Percentiles rank a stretch among this genome's conserved stretches.
phyloP scores from a whole-genome alignment of 2,888 invertebrate species.

The Coelinius sp. region DNA sequence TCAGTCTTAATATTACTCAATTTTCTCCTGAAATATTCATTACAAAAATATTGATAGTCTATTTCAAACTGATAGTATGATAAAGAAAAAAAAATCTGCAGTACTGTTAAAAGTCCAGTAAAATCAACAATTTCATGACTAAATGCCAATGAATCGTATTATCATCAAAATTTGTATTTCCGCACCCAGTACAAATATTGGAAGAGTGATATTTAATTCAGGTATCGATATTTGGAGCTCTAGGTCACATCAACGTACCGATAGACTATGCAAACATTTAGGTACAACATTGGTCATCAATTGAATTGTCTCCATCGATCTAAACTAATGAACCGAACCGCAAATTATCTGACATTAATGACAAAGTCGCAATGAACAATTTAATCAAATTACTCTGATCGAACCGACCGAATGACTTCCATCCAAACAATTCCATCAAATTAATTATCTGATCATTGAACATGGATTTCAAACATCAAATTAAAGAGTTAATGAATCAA shows the following conservation, averaged over 20 bases:
- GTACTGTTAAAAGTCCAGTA: background rate
- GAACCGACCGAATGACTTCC: background rate
- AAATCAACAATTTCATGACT: background rate
- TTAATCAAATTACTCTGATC: background rate
- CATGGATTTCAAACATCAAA: background rate
- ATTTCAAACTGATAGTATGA: background rate
- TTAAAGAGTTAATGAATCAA: background rate
- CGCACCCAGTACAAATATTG: conserved; percentile 15
- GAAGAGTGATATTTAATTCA: background rate
- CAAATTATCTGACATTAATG: background rate
- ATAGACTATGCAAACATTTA: conserved; percentile 4
- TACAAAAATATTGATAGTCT: conserved; percentile 35
- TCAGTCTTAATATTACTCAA: conserved; percentile 28
- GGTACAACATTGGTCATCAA: conserved; percentile 8
- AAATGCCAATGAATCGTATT: background rate
- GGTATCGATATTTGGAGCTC: conserved; percentile 9
- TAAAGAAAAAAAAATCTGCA: background rate
- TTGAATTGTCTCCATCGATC: background rate
- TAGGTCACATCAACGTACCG: conserved; percentile 13
- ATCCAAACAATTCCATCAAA: background rate
- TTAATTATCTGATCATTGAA: background rate
- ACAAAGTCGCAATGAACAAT: conserved; percentile 3
- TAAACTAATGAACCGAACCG: conserved; percentile 2
- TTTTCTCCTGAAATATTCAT: background rate
- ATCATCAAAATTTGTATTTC: background rate